A percentile compares a stretch with the other conserved stretches of the same genome.
phyloP scores from a whole-genome alignment of 2,797 vertebrate genomes.

The Manis crassicaudata region DNA sequence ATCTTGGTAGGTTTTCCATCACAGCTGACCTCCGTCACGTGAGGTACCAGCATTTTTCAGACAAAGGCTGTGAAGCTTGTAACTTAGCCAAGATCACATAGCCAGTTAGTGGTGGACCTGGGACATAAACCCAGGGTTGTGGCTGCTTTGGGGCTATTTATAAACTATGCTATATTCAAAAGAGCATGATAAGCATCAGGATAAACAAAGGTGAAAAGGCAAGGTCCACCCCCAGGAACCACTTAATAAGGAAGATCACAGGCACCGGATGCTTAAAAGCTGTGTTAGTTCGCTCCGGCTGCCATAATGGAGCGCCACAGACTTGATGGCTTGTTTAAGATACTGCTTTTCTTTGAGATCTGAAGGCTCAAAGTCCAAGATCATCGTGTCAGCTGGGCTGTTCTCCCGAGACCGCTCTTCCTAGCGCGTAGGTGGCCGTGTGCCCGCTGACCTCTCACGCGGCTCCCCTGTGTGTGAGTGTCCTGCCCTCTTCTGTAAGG shows the following conservation, averaged over 20 bases:
- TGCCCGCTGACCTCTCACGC: too few species aligned
- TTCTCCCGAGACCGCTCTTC: background rate
- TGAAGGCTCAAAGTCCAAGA: background rate
- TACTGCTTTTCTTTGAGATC: background rate
- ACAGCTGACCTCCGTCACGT: accelerated
- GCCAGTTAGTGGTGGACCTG: accelerated
- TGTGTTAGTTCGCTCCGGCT: background rate
- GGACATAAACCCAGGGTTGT: background rate
- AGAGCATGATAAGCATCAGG: background rate
- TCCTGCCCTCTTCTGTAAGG: background rate
- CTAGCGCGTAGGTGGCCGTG: background rate
- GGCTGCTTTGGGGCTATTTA: background rate
- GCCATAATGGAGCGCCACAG: background rate
- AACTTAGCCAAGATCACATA: background rate
- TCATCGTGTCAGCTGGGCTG: background rate
- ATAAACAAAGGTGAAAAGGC: background rate
- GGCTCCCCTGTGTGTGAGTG: background rate
- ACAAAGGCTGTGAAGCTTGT: background rate
- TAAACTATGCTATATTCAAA: background rate
- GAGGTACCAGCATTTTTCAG: background rate
- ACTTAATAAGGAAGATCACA: background rate
- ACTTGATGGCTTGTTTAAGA: background rate
- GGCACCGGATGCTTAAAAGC: background rate
- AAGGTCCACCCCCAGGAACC: background rate
- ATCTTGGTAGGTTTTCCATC: background rate